These are phyloP conservation scores for Sinopyrophorus schimmeli DNA, from an alignment of 2,888 invertebrate species.

Conservation along the genomic window DNA sequence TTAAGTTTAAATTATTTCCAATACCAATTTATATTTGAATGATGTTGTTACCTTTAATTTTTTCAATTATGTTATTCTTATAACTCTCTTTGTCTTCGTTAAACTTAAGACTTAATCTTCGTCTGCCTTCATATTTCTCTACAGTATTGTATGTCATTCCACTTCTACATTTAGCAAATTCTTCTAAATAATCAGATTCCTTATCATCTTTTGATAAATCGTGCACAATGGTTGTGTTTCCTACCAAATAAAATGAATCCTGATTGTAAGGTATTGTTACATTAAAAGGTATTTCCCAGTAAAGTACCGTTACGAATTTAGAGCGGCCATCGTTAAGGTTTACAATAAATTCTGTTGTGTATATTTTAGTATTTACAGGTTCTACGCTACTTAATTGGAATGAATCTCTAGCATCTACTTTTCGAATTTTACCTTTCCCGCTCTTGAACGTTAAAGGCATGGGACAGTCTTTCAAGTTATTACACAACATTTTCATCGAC, in stretches of 20 bases:
- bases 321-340: slow-evolving; percentile 17
- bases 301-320: slow-evolving; percentile 25
- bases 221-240: slow-evolving; percentile 19
- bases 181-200: background rate
- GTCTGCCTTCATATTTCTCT: slow-evolving; percentile 7
- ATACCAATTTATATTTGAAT: too few relatives aligned
- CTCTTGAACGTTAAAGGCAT: slow-evolving; percentile 20
- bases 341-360: slow-evolving; percentile 30
- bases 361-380: slow-evolving; percentile 19
- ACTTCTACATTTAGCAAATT: background rate
- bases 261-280: slow-evolving; percentile 21
- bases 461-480: slow-evolving; percentile 29
- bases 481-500: slow-evolving; percentile 20
- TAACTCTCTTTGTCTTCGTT: background rate
- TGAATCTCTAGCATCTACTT: slow-evolving; percentile 22
- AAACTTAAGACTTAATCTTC: background rate
- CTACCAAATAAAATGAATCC: slow-evolving; percentile 27
- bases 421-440: slow-evolving; percentile 34
- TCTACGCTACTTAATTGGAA: slow-evolving; percentile 14
- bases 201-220: slow-evolving; percentile 3
- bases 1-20: too few relatives aligned
- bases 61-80: too few relatives aligned
- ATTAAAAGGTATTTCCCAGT: slow-evolving; percentile 28
- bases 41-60: too few relatives aligned
- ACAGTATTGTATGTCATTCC: background rate